Conservation (phyloP, 2,113 vertebrate species). For the Grantiella picta region DNA sequence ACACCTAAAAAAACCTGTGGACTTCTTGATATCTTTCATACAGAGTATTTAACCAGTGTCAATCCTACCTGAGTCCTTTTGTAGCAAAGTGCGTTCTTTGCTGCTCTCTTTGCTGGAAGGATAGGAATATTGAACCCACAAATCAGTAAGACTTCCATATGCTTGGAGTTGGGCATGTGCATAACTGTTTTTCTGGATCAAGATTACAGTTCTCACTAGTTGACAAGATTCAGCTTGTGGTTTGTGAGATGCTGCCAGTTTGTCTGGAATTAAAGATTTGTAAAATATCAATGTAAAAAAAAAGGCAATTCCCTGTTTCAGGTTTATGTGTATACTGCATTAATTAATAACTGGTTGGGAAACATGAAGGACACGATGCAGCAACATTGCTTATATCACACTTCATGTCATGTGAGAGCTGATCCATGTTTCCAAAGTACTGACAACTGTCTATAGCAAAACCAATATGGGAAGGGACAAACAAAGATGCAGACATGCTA, state of each 20-base stretch:
- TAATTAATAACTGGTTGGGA: background rate
- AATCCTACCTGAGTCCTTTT: background rate
- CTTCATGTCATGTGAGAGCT: background rate
- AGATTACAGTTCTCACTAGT: background rate
- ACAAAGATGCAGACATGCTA: background rate
- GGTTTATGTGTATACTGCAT: background rate
- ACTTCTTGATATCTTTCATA: background rate
- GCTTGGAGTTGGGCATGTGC: background rate
- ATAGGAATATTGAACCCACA: background rate
- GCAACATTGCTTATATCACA: background rate
- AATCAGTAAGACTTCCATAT: background rate
- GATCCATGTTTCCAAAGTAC: background rate
- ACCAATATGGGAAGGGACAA: background rate
- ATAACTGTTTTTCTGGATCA: background rate
- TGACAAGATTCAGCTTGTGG: conserved; percentile 18
- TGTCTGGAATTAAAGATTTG: background rate
- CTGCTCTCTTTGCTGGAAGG: background rate
- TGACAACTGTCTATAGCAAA: background rate
- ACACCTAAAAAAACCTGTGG: background rate
- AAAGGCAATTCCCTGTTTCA: background rate
- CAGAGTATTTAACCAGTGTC: background rate
- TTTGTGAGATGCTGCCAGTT: conserved; percentile 12
- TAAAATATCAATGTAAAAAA: background rate
- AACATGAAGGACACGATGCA: background rate
- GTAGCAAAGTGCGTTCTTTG: background rate